These are phyloP conservation scores for Rostratula benghalensis DNA, from an alignment of 2,113 vertebrate species.

Conservation along the genomic window DNA sequence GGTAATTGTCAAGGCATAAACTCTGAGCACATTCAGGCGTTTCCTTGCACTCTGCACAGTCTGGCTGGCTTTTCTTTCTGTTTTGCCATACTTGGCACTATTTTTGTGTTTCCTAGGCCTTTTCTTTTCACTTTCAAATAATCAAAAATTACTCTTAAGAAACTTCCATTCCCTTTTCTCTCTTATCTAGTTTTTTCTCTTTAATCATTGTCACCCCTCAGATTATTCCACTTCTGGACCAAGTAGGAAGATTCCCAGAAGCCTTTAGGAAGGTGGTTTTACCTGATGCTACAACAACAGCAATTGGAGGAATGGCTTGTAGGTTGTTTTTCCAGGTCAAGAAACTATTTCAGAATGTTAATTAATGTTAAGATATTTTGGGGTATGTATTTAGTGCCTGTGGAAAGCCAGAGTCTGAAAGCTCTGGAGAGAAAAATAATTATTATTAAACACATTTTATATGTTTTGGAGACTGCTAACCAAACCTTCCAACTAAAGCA, in stretches of 20 bases:
- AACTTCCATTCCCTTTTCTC: not conserved
- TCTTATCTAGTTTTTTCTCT: not conserved
- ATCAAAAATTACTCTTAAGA: not conserved
- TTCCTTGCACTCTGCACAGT: not conserved
- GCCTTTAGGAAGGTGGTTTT: not conserved
- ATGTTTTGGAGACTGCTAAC: not conserved
- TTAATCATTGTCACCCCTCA: not conserved
- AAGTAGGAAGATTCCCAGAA: not conserved
- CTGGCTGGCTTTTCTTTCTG: not conserved
- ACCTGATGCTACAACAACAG: not conserved
- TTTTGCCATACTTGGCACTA: not conserved
- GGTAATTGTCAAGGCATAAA: not conserved
- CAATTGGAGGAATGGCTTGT: not conserved
- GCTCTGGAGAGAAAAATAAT: not conserved
- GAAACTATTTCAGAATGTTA: not conserved
- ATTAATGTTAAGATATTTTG: not conserved
- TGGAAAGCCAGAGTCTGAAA: not conserved
- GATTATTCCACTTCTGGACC: not conserved
- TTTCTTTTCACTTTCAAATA: not conserved
- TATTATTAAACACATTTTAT: not conserved
- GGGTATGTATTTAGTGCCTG: not conserved
- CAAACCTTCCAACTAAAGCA: not conserved
- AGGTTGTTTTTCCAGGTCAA: not conserved
- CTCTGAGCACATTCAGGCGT: not conserved
- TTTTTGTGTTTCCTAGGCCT: not conserved